These are phyloP conservation scores for Sphaerophoria taeniata DNA, from an alignment of 2,888 invertebrate species.

Conservation along the genomic window DNA sequence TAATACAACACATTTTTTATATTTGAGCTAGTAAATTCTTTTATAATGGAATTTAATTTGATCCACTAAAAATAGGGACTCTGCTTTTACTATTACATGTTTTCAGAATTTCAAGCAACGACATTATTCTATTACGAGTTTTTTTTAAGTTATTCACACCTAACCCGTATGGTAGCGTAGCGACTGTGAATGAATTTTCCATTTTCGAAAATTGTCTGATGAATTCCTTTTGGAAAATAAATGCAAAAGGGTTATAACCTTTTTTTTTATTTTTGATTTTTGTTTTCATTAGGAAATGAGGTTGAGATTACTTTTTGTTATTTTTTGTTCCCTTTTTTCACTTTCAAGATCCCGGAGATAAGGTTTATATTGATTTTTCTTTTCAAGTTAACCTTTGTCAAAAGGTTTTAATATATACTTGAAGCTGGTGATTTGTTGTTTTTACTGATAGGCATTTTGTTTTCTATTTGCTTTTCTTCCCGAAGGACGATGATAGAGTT, in stretches of 20 bases:
- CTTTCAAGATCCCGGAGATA: conserved; percentile 21
- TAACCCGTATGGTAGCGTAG: background rate
- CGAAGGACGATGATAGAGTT: background rate
- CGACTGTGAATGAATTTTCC: background rate
- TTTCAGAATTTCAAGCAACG: too few species aligned
- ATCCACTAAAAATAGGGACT: too few species aligned
- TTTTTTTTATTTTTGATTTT: conserved; percentile 2
- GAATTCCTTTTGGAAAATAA: background rate
- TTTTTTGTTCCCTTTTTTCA: too few species aligned
- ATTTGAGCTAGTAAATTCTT: too few species aligned
- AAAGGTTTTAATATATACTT: conserved; percentile 22
- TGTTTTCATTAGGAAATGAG: conserved; percentile 33
- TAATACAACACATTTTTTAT: too few species aligned
- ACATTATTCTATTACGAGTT: too few species aligned
- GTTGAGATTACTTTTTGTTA: conserved; percentile 22
- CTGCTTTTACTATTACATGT: too few species aligned
- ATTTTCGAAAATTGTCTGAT: background rate
- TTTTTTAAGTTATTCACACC: too few species aligned
- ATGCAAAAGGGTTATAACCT: background rate
- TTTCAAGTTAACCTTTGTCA: conserved; percentile 27
- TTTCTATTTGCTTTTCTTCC: background rate
- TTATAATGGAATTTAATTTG: too few species aligned
- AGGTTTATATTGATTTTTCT: conserved; percentile 27
- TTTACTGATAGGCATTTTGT: conserved; percentile 4
- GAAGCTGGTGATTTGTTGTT: conserved; percentile 21